Base-by-base conservation (phyloP, 2,797 vertebrate species). In the Hapalemur alaotrensis region DNA sequence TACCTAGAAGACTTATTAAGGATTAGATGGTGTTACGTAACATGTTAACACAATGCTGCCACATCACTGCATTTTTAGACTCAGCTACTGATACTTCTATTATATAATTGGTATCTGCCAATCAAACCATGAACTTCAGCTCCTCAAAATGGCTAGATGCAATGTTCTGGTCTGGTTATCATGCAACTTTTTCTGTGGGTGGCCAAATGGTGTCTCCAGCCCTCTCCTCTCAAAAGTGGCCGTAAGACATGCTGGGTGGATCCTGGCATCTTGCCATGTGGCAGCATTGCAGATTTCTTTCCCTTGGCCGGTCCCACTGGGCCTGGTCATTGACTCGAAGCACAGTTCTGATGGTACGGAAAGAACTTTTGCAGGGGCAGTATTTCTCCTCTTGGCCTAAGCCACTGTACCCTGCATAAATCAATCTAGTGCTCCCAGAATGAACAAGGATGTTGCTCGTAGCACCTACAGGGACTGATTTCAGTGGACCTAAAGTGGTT, bases 251-350 rank as follows among this genome's bases (percentile, higher is more conserved):
- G 22, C 6, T 1, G 10, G 63, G 73, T 17, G n/a, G 35, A 52
- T 18, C 25, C 52, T 4, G n/a, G 41, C 25, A 14, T 23, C 46
- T 32, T 54, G n/a, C 48, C 7, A 9, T 5, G 2, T 7, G 18
- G 2, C 30, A 28, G 41, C 22, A 4, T 41, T 22, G 61, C 52
- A 5, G 22, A 9, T 32, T 41, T 50, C 48, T 48, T 50, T 22
- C 38, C 50, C 32, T 65, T 0, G 0, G 18, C 61, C 25, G 0
- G 22, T 38, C 50, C 57, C 18, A 9, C 17, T 25, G 38, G 41
- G 57, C 4, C 12, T 3, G 0, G n/a, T 23, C 8, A 0, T 4
- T 13, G 2, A 43, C n/a, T 38, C 43, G 22, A 79, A 73, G 38
- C 15, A 17, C 18, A 46, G 57, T 13, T 91, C 69, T 78, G 13